A percentile compares a stretch with the other conserved stretches of the same genome.
Conservation (phyloP, 2,888 invertebrate species). For the Seira sanloemensis region DNA sequence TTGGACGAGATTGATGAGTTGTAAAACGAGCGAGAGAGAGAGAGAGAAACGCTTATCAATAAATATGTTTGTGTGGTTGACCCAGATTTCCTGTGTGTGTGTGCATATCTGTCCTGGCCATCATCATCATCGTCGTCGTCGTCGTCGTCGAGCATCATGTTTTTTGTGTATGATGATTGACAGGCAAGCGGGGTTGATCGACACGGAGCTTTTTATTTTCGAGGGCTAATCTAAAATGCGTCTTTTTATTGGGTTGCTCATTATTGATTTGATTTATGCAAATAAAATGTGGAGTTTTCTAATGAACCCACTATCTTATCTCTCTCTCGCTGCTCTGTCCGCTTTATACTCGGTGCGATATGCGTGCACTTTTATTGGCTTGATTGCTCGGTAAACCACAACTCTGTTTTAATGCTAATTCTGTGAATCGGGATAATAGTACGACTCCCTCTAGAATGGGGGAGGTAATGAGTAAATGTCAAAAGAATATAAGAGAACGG, state of each 20-base stretch:
- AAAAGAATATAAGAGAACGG: no score
- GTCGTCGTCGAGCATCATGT: no score
- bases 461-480: no score
- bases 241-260: background rate
- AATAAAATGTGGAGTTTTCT: constrained; percentile 4
- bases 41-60: constrained; percentile 27
- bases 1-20: background rate
- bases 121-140: no score
- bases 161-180: no score
- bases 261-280: constrained; percentile 15
- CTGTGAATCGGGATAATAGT: no score
- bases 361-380: no score
- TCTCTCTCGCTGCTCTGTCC: background rate
- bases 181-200: no score
- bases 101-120: background rate
- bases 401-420: no score
- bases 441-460: no score
- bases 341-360: no score
- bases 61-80: constrained; percentile 29
- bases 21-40: background rate
- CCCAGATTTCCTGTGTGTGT: constrained; percentile 27
- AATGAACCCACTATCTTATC: background rate
- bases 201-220: background rate
- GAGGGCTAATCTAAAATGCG: background rate
- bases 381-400: no score